Base-by-base conservation (phyloP, 1,140 invertebrate genomes). In the Drosophila takahashii region DNA sequence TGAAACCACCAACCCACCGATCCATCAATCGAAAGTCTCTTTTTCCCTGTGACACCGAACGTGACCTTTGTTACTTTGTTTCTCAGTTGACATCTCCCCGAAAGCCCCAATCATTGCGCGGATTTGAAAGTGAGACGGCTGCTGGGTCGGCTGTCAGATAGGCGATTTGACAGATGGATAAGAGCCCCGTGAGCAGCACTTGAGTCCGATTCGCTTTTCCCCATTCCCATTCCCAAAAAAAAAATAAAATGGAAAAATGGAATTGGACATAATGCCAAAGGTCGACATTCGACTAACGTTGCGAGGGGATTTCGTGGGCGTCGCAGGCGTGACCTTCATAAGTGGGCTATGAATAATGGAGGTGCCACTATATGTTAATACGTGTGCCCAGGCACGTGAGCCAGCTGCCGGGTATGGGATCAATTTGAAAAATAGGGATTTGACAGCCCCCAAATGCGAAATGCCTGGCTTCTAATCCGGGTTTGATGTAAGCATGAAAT, bases 11-110 rank as follows among this genome's bases (percentile, higher is more conserved):
- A 11, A 47, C 45, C 45, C 6, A 39, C 37, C 76, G 57, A 84
- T 84, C 80, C 83, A 84, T 84, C 80, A 84, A 84, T 84, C 84
- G 76, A 60, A 79, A 84, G 71, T 84, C 84, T 79, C 42, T 34
- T 39, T 73, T 58, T 64, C 60, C 9, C 8, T 32, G 44, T 59
- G 57, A 79, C 69, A 79, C 50, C 70, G 78, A 69, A 69, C 83
- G 70, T 71, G 80, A 84, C 80, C 80, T 84, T 84, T 84, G 80
- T 84, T 84, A 84, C 58, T 57, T 83, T 70, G 78, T 45, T 61
- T 52, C 65, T 76, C 22, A 29, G 70, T 79, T 74, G 65, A 79
- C 57, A 84, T 76, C 81, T 67, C 74, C 57, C 56, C 65, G 52
- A 60, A 76, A 36, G 39, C 34, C 13, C 48, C 64, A 59, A 41